Evolutionary conservation across 1,140 invertebrate species (phyloP).

Genomic region (Nebria ingens): DNA sequence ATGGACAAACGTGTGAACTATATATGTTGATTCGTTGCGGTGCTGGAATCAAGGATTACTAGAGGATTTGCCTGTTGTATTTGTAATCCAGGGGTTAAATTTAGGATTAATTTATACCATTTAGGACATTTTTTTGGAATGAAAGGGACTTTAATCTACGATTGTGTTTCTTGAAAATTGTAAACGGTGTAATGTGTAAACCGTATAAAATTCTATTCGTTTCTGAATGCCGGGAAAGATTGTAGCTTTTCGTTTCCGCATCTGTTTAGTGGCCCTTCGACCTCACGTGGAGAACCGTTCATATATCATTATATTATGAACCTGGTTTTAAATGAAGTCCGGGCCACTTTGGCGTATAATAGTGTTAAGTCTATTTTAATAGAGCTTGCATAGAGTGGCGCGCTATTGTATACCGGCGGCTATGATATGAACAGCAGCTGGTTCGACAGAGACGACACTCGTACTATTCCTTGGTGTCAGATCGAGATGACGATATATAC

Average conservation of each 20-base stretch:
- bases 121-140: no score
- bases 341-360: conserved; percentile 26
- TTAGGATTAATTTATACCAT: no score
- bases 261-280: conserved; percentile 20
- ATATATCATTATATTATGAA: conserved; percentile 27
- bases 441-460: conserved; percentile 12
- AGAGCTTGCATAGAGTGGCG: conserved; percentile 26
- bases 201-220: no score
- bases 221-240: not conserved
- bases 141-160: no score
- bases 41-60: not conserved
- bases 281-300: no score
- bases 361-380: conserved; percentile 27
- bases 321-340: conserved; percentile 30
- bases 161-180: no score
- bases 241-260: not conserved
- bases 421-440: conserved; percentile 27
- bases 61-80: not conserved
- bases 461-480: conserved; percentile 1
- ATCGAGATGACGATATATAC: conserved; percentile 16
- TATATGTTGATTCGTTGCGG: not conserved
- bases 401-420: conserved; percentile 22
- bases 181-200: no score
- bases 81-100: not conserved
- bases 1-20: not conserved